These are phyloP conservation scores for Caenorhabditis briggsae DNA, from an alignment of 1,140 invertebrate species.

Conservation along the genomic window DNA sequence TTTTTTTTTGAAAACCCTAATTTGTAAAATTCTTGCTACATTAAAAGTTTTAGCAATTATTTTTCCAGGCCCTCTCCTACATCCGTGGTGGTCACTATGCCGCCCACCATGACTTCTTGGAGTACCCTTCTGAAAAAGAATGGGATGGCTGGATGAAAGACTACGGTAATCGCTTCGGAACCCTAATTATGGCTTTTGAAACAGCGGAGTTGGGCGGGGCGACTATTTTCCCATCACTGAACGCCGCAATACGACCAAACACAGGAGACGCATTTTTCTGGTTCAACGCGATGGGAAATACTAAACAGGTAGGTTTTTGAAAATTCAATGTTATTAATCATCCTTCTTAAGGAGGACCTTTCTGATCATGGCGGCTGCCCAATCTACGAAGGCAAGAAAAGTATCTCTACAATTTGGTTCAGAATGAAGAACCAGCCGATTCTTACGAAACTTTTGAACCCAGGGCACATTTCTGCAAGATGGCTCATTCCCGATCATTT, in stretches of 20 bases:
- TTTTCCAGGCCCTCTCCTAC: conserved; percentile 27
- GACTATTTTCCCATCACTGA: conserved; percentile 58
- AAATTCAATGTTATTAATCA: not conserved
- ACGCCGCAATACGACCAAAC: conserved; percentile 42
- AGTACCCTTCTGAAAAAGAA: not conserved
- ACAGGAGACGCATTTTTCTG: conserved; percentile 46
- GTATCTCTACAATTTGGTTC: not conserved
- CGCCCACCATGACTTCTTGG: conserved; percentile 43
- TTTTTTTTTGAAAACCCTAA: too few species aligned
- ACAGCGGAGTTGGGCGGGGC: conserved; percentile 59
- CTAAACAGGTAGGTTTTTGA: not conserved
- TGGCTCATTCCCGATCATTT: not conserved
- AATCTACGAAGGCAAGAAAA: not conserved
- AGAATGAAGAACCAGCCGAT: conserved; percentile 8
- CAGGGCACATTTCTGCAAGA: not conserved
- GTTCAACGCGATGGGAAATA: conserved; percentile 15
- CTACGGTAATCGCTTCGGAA: conserved; percentile 58
- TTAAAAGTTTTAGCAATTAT: not conserved
- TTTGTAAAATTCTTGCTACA: too few species aligned
- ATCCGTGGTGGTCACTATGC: conserved; percentile 42
- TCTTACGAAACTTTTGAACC: not conserved
- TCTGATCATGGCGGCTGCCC: not conserved
- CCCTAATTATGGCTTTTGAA: conserved; percentile 57
- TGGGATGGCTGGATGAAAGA: conserved; percentile 53
- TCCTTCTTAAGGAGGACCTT: not conserved